phyloP scores from a whole-genome alignment of 2,888 invertebrate genomes.

The Aelia acuminata region DNA sequence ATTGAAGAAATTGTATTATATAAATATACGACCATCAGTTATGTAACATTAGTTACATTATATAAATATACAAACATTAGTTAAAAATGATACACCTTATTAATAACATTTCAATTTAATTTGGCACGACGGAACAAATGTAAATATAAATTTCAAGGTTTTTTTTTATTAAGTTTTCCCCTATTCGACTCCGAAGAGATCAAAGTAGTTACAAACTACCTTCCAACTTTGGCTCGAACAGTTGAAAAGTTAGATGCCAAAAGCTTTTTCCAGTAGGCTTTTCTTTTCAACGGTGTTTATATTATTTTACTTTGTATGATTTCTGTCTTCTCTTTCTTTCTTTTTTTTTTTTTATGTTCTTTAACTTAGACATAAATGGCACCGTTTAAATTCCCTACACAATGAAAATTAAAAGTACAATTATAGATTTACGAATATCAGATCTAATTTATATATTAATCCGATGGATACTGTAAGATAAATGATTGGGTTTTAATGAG shows the following conservation, averaged over 20 bases:
- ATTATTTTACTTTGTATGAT: not conserved
- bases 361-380: not conserved
- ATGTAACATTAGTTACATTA: no score
- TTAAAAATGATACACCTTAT: no score
- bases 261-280: not conserved
- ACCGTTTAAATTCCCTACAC: not conserved
- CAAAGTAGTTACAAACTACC: conserved; percentile 1
- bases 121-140: not conserved
- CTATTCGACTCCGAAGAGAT: not conserved
- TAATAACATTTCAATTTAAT: not conserved
- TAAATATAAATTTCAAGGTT: not conserved
- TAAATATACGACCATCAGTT: no score
- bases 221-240: not conserved
- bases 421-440: not conserved
- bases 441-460: not conserved
- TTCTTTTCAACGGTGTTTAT: not conserved
- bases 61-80: no score
- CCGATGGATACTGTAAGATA: not conserved
- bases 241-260: not conserved
- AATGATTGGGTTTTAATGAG: not conserved
- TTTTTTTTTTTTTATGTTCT: not conserved
- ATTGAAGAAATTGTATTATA: no score
- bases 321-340: not conserved
- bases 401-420: no score
- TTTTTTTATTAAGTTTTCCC: not conserved